Evolutionary conservation across 2,113 vertebrate genomes (phyloP), one percentile per base, ranked within the genome.

Genomic region (Tragelaphus scriptus): DNA sequence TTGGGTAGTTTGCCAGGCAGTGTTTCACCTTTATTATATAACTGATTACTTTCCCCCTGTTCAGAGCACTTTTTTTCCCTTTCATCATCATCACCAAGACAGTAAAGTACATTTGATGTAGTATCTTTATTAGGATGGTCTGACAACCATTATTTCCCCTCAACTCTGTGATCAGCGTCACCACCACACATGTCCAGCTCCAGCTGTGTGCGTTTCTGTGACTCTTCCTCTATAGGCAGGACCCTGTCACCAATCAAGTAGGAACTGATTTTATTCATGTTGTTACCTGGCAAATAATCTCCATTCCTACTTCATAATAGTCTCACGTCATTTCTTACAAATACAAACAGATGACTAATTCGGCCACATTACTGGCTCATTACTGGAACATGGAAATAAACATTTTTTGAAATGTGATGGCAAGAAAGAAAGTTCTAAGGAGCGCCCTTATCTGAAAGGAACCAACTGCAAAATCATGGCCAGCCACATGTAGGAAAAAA

Each of bases 371-470:
- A 91, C 95, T 71, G 86, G 56, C 91, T 96, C 92, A 49, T 84
- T 63, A 85, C 49, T 49, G 49, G 86, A 93, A 87, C 84, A 91
- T 81, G 65, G 87, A 97, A 98, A 90, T 88, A 97, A 96, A 93
- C 71, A 61, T 88, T 88, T 95, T 97, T 90, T 88, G 55, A 97
- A 97, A 96, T 77, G 68, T 80, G 61, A 93, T 12, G 87, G 53
- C 71, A 98, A 90, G 77, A 87, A 96, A 97, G 32, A 91, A 75
- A 91, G 89, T 92, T 91, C 56, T 58, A 59, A 97, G 58, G 61
- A 65, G 4, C 5, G 49, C 40, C 59, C 96, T 98, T 98, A 97
- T 95, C 97, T 97, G 93, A 97, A 96, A 98, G 87, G 61, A 97
- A 93, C 93, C 97, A 97, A 98, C 80, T 94, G 96, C 84, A 94